Percentiles rank a stretch among this genome's conserved stretches.
These are phyloP conservation scores for Eulemur rufifrons DNA, from an alignment of 2,113 vertebrate species.

Conservation along the genomic window DNA sequence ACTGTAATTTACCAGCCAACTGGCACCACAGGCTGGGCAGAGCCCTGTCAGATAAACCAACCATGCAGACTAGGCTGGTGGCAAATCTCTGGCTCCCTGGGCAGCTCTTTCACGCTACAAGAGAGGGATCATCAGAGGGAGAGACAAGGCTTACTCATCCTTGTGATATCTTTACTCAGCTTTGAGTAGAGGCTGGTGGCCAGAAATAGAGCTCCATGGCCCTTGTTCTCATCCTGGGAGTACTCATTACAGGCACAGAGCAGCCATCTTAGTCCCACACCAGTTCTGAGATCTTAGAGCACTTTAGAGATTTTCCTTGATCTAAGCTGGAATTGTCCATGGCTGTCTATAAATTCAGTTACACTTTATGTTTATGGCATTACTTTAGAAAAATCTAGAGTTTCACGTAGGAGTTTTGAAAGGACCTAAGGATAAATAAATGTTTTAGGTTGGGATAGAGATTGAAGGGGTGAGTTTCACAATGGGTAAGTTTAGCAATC, in stretches of 20 bases:
- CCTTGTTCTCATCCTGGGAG: background rate
- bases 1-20: background rate
- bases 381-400: background rate
- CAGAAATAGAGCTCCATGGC: background rate
- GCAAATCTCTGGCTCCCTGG: rapidly evolving
- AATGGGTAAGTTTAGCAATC: background rate
- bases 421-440: background rate
- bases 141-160: background rate
- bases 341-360: background rate
- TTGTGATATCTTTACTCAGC: background rate
- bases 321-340: background rate
- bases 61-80: background rate
- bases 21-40: background rate
- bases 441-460: background rate
- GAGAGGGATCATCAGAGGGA: background rate
- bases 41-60: background rate
- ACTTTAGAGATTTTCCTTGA: background rate
- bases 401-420: conserved; percentile 15
- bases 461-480: background rate
- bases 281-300: background rate
- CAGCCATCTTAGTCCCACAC: background rate
- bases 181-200: background rate
- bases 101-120: background rate
- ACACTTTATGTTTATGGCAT: background rate
- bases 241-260: background rate